Base-by-base conservation (phyloP, 2,113 vertebrate species). In the Alaudala cheleensis region DNA sequence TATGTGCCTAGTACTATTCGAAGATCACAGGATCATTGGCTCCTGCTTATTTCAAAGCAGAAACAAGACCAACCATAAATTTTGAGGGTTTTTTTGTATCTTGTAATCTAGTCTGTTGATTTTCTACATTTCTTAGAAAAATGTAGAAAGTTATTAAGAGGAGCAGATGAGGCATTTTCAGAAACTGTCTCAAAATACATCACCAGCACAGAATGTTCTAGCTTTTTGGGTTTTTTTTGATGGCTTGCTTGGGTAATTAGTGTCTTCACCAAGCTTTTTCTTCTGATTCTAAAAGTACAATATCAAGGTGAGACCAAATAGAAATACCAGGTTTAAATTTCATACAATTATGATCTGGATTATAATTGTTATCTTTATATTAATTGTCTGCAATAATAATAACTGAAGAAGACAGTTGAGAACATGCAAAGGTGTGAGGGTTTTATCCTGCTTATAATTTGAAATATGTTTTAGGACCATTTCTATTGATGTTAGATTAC, bases 71-170 rank as follows among this genome's bases (percentile, higher is more conserved):
- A 73, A 31, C 6, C 3, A 29, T 34, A 24, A n/a, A 31, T 44
- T 22, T 58, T 2, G 3, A 78, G 4, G 4, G 0, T 28, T 65
- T 73, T 44, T 64, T 16, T 25, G 18, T n/a, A 45, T 6, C 2
- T 66, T 83, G 2, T 37, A 81, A 34, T 31, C 3, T 12, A 73
- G 20, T 37, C 23, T 61, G 9, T 37, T 76, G 12, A 39, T 34
- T 79, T 79, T 13, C 19, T 49, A 31, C 6, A 40, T 45, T 81
- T 70, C 14, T 54, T 44, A 56, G 10, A 45, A 66, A 54, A 37
- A 34, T 24, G 6, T 19, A 54, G 33, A 34, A 70, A 39, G 16
- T 45, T 89, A 78, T 26, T 67, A 33, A 62, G 39, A 28, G 50
- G 7, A 33, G 8, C 1, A 91, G 58, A 71, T 5, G 18, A 29